Base-by-base conservation (phyloP, 2,888 invertebrate genomes). In the Aleiodes testaceus region DNA sequence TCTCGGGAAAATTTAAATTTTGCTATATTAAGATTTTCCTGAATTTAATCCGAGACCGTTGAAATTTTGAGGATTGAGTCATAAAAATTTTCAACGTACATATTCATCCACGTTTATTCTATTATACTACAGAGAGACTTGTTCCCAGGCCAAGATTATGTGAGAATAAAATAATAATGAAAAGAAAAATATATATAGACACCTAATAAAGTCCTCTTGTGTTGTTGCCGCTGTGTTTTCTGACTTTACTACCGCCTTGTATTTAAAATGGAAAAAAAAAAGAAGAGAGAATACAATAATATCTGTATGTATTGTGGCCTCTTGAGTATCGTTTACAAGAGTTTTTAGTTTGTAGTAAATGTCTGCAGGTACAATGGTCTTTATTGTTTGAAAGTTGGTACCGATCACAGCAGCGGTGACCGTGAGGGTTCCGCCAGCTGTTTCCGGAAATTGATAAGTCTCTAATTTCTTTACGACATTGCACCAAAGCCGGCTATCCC, bases 381-480 rank as follows among this genome's bases (percentile, higher is more conserved):
- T 66, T 78, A 80, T 82, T 82, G 77, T 77, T 4, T 22, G 53
- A 26, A 22, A 30, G 52, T 52, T 36, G 9, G 69, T 65, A 69
- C 73, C 70, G 75, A 76, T 75, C 77, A 70, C 66, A 74, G 72
- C 74, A 73, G 75, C 78, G 72, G 26, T 75, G 77, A 77, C 76
- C 80, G 75, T 74, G 74, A 22, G 36, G 76, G 77, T 76, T 78
- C 76, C 78, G 79, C 81, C 85, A 85, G 85, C 82, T 85, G 83
- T 81, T 82, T 81, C 80, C 81, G 78, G 78, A 81, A 84, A 85
- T 81, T 84, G 85, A 85, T 85, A 85, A 85, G 79, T 81, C 76
- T 79, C 78, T 82, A 82, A 84, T 84, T 84, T 82, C 80, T 83
- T 85, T 82, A 84, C 78, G 77, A 79, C 79, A 74, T 59, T 53